These are phyloP conservation scores for Girardia tigrina DNA, from an alignment of 2,888 invertebrate genomes.

Conservation along the genomic window DNA sequence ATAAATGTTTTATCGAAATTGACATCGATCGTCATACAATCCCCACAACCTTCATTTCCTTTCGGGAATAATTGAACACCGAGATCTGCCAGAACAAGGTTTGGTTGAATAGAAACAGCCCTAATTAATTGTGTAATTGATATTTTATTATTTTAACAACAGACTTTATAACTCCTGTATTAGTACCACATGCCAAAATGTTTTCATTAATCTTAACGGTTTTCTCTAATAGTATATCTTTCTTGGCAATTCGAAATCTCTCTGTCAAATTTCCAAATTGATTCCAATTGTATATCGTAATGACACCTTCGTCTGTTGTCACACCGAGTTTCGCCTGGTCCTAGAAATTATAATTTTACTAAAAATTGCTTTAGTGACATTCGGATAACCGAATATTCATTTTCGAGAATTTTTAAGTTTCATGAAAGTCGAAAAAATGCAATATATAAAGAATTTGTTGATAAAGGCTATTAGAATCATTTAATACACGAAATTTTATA, in stretches of 20 bases:
- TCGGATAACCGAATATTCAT: no score
- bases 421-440: no score
- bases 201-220: constrained; percentile 74
- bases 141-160: not conserved
- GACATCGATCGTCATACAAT: not conserved
- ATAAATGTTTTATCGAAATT: not conserved
- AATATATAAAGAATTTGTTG: no score
- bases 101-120: not conserved
- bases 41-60: not conserved
- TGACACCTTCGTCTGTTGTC: constrained; percentile 68
- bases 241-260: constrained; percentile 57
- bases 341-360: no score
- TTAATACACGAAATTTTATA: no score
- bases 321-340: constrained; percentile 67
- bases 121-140: not conserved
- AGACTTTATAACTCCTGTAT: constrained; percentile 67
- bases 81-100: not conserved
- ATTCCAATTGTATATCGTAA: constrained; percentile 80
- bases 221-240: constrained; percentile 64
- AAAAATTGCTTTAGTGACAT: no score
- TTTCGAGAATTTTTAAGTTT: no score
- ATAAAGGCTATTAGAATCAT: no score
- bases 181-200: constrained; percentile 72
- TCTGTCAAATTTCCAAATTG: constrained; percentile 73
- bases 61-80: not conserved